Evolutionary conservation across 1,140 invertebrate species (phyloP), one percentile per base, ranked within the genome.

Genomic region (Oscheius sp.): DNA sequence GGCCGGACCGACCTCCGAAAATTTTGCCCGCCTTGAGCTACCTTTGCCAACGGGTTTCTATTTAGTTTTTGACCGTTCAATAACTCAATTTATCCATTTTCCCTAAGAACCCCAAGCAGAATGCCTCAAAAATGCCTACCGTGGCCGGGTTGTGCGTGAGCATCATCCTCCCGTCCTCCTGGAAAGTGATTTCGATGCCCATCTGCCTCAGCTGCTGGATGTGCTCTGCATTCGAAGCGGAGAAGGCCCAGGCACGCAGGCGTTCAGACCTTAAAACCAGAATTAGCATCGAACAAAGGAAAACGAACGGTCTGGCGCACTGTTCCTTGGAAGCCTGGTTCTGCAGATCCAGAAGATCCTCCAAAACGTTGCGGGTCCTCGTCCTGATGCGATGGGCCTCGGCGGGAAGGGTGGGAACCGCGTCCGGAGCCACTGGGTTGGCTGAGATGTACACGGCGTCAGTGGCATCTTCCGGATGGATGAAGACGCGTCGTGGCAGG

Each of bases 131-230:
- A 7, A 63, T 7, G 29, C 61, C 28, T 31, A 49, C 26, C 7
- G 15, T 28, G 10, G 55, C 18, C 13, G 45, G 13, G n/a, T 13
- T 62, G 66, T 59, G 61, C 18, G 94, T 88, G 26, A 98, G 87
- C 85, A 96, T 93, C 45, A 97, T 90, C 59, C 92, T 86, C 45
- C 94, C 94, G 86, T 97, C 93, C 32, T 89, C 88, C 80, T 95
- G 87, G 0, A 91, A 92, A 62, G 93, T 87, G 72, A 97, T 91
- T 59, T 91, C 91, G 78, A 98, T 97, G 58, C 95, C 95, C 94
- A 98, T 96, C 84, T 93, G 90, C 75, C 90, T 90, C 61, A 97
- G 88, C 64, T 93, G 88, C 84, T 90, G 90, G 75, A 96, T 86
- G 87, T 98, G 95, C 52, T 94, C 91, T n/a, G 90, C 87, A 87